Evolutionary conservation across 2,888 invertebrate species (phyloP).

Genomic region (Drosophila melanosoma): DNA sequence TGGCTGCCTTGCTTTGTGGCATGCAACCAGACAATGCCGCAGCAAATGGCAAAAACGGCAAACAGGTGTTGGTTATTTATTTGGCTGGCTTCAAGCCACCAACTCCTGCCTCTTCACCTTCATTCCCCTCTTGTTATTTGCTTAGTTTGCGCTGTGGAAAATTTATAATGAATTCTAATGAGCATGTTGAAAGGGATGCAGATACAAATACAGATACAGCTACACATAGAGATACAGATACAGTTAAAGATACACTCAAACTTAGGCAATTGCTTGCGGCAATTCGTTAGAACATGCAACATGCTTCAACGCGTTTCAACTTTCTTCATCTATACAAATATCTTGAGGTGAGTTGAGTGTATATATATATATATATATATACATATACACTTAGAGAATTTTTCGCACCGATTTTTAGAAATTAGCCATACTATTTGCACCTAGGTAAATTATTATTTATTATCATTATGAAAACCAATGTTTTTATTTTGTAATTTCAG

Average conservation of each 20-base stretch:
- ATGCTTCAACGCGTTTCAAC: constrained; percentile 59
- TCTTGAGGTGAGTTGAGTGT: constrained; percentile 36
- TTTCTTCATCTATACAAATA: constrained; percentile 13
- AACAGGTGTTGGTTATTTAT: constrained; percentile 66
- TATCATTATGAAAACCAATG: not conserved
- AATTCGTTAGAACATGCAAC: constrained; percentile 62
- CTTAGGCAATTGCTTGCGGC: constrained; percentile 43
- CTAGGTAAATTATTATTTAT: not conserved
- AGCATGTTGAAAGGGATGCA: constrained; percentile 39
- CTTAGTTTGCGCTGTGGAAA: constrained; percentile 9
- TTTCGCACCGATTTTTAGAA: not conserved
- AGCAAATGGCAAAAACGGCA: constrained; percentile 17
- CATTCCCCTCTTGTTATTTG: not conserved
- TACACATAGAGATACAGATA: not conserved
- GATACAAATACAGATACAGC: constrained; percentile 12
- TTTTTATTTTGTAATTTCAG: not conserved
- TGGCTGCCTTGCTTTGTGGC: not conserved
- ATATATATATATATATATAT: not conserved
- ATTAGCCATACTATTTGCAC: too few relatives aligned
- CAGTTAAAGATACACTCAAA: constrained; percentile 2
- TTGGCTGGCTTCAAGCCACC: constrained; percentile 7
- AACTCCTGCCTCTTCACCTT: not conserved
- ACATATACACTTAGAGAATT: not conserved
- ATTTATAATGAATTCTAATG: constrained; percentile 72
- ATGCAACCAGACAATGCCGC: constrained; percentile 32